Conservation (phyloP, 1,140 invertebrate genomes). For the Drosophila burlai region DNA sequence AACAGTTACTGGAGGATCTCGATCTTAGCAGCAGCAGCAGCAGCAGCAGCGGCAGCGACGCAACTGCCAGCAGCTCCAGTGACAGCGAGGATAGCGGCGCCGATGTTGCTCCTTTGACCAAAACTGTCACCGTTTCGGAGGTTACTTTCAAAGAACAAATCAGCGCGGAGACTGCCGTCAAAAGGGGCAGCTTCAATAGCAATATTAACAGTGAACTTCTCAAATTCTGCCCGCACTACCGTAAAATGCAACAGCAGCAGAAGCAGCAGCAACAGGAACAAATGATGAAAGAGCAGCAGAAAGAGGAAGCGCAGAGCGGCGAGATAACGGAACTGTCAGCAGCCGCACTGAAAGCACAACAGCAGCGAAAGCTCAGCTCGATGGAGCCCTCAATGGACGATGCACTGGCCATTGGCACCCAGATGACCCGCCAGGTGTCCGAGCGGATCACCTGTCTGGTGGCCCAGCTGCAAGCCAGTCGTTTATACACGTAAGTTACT, state of each 20-base stretch:
- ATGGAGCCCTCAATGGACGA: conserved; percentile 80
- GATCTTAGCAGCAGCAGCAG: conserved; percentile 33
- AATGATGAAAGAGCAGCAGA: conserved; percentile 22
- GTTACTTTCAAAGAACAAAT: conserved; percentile 8
- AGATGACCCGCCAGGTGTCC: conserved; percentile 73
- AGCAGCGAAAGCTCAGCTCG: conserved; percentile 69
- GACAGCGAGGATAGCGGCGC: conserved; percentile 50
- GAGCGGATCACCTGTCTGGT: conserved; percentile 65
- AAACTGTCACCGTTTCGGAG: conserved; percentile 7
- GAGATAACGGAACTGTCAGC: conserved; percentile 18
- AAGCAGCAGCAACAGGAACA: conserved; percentile 31
- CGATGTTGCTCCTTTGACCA: conserved; percentile 14
- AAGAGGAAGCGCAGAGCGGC: conserved; percentile 15
- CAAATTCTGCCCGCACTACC: conserved; percentile 62
- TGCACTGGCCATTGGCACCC: conserved; percentile 76
- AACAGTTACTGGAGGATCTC: conserved; percentile 30
- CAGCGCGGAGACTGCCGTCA: conserved; percentile 1
- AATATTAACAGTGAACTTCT: conserved; percentile 47
- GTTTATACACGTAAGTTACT: conserved; percentile 67
- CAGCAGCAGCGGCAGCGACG: conserved; percentile 3
- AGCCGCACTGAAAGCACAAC: conserved; percentile 54
- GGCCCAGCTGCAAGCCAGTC: conserved; percentile 68
- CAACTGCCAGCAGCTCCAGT: conserved; percentile 8
- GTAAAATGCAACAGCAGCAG: conserved; percentile 52
- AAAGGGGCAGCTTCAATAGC: conserved; percentile 21